A percentile compares a stretch with the other conserved stretches of the same genome.
Conservation (phyloP, 2,888 invertebrate species). For the Clostera curtula region DNA sequence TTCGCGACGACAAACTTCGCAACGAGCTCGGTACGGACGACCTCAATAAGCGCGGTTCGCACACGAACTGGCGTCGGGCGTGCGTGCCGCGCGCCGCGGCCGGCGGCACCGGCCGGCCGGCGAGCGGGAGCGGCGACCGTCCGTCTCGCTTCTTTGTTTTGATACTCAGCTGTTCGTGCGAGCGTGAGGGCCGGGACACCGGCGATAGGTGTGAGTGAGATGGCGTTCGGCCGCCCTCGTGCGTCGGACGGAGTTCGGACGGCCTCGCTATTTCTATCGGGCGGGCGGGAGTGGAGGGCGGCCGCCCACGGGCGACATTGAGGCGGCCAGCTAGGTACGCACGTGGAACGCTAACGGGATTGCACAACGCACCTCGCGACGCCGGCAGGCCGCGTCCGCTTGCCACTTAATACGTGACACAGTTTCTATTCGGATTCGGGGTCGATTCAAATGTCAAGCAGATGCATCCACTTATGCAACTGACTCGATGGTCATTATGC, state of each 20-base stretch:
- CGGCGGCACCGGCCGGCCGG: conserved; percentile 71
- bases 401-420: conserved; percentile 66
- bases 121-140: conserved; percentile 67
- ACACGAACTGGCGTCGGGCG: conserved; percentile 68
- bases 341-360: conserved; percentile 70
- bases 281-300: conserved; percentile 40
- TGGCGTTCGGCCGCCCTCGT: conserved; percentile 37
- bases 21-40: conserved; percentile 57
- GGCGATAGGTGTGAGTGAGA: conserved; percentile 42
- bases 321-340: conserved; percentile 64
- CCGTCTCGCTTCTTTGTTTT: conserved; percentile 74
- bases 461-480: conserved; percentile 72
- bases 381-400: conserved; percentile 37
- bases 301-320: conserved; percentile 69
- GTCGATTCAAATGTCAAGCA: conserved; percentile 74
- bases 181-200: conserved; percentile 34
- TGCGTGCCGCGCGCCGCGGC: conserved; percentile 42
- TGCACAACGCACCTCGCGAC: conserved; percentile 63
- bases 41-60: conserved; percentile 62
- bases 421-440: conserved; percentile 75
- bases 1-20: conserved; percentile 67
- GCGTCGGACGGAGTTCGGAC: conserved; percentile 35
- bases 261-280: conserved; percentile 51
- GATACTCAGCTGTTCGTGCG: conserved; percentile 72
- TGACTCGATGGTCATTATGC: conserved; percentile 36